Percentiles rank a stretch among this genome's conserved stretches.
These are phyloP conservation scores for Xestia sexstrigata DNA, from an alignment of 2,888 invertebrate genomes.

Conservation along the genomic window DNA sequence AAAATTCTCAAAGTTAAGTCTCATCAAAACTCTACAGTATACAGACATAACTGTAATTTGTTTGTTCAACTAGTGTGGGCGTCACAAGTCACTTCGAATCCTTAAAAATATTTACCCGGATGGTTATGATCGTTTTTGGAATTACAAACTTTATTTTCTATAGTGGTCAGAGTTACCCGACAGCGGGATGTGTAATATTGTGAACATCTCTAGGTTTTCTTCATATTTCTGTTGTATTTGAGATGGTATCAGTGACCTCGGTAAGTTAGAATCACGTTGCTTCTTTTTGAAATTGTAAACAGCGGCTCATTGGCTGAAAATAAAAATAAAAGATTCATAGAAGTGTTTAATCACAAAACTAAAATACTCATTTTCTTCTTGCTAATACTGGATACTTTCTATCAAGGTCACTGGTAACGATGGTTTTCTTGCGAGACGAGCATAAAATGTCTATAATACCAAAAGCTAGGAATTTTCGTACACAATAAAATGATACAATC, in stretches of 20 bases:
- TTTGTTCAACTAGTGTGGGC: background rate
- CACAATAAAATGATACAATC: background rate
- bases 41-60: background rate
- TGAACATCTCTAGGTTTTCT: constrained; percentile 64
- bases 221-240: background rate
- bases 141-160: constrained; percentile 45
- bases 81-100: background rate
- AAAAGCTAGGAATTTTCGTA: background rate
- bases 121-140: constrained; percentile 58
- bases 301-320: constrained; percentile 10
- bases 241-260: background rate
- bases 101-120: constrained; percentile 23
- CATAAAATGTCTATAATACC: background rate
- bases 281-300: background rate
- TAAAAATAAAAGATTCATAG: background rate
- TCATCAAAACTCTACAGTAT: background rate
- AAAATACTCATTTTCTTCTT: background rate
- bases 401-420: background rate
- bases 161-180: constrained; percentile 58
- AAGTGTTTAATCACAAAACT: background rate
- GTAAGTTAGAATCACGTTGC: background rate
- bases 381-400: background rate
- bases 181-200: constrained; percentile 54
- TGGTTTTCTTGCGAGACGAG: background rate
- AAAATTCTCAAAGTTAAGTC: background rate